Evolutionary conservation across 53 echinoderm and acorn worm genomes (phyloP).

Genomic region (Stichopus horrens): DNA sequence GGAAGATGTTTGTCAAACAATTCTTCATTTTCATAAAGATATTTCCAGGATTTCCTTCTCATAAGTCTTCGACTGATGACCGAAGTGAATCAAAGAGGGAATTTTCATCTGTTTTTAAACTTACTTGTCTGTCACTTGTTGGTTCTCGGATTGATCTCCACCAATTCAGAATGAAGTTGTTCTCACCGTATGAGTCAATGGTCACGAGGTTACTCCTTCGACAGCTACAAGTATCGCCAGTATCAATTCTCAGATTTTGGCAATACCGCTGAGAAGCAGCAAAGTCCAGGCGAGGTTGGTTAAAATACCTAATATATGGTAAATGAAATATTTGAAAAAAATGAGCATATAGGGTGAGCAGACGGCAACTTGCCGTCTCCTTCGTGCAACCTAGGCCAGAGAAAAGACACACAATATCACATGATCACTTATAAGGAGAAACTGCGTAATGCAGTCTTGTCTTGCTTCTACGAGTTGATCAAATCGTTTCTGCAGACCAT

Average conservation of each 20-base stretch:
- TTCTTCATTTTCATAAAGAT: too few species aligned
- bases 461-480: too few species aligned
- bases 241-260: neutral
- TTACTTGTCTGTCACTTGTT: neutral
- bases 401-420: too few species aligned
- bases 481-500: too few species aligned
- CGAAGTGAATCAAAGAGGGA: neutral
- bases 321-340: too few species aligned
- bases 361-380: too few species aligned
- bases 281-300: conserved; percentile 30
- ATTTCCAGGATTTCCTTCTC: too few species aligned
- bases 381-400: too few species aligned
- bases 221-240: neutral
- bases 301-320: conserved; percentile 1
- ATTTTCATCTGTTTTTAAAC: neutral
- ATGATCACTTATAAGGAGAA: too few species aligned
- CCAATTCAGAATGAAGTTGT: neutral
- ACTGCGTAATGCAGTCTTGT: too few species aligned
- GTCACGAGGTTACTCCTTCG: neutral
- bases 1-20: too few species aligned
- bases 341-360: too few species aligned
- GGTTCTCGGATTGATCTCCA: neutral
- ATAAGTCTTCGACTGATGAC: neutral
- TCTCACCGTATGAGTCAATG: neutral
- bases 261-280: neutral